Evolutionary conservation across 2,113 vertebrate genomes (phyloP).

Genomic region (Trichechus manatus): DNA sequence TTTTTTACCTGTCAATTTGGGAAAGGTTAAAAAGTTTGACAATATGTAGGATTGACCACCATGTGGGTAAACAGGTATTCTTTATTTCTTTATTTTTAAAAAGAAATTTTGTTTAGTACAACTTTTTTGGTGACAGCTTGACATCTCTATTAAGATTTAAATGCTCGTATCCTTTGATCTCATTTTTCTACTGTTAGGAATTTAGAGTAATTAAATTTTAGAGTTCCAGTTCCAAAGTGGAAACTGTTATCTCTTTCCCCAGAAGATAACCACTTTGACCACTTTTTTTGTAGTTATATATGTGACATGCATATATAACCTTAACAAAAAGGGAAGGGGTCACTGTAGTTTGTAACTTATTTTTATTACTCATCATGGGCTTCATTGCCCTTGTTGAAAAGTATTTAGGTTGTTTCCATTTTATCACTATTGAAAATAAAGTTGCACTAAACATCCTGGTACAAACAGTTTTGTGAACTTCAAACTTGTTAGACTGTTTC

Average conservation of each 20-base stretch:
- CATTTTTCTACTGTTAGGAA: not conserved
- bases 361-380: not conserved
- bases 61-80: not conserved
- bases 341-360: no score
- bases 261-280: no score
- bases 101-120: not conserved
- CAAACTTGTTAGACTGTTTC: not conserved
- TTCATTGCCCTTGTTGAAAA: not conserved
- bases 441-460: no score
- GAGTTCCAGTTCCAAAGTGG: accelerated
- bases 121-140: not conserved
- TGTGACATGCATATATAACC: accelerated
- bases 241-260: not conserved
- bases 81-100: not conserved
- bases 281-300: not conserved
- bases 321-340: no score
- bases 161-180: not conserved
- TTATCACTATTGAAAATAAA: not conserved
- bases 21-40: not conserved
- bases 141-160: not conserved
- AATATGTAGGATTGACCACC: no score
- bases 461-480: not conserved
- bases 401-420: not conserved
- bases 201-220: not conserved
- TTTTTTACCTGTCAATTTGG: not conserved